Evolutionary conservation across 2,888 invertebrate genomes (phyloP), one percentile per base, ranked within the genome.

Genomic region (Sinelater perroti): DNA sequence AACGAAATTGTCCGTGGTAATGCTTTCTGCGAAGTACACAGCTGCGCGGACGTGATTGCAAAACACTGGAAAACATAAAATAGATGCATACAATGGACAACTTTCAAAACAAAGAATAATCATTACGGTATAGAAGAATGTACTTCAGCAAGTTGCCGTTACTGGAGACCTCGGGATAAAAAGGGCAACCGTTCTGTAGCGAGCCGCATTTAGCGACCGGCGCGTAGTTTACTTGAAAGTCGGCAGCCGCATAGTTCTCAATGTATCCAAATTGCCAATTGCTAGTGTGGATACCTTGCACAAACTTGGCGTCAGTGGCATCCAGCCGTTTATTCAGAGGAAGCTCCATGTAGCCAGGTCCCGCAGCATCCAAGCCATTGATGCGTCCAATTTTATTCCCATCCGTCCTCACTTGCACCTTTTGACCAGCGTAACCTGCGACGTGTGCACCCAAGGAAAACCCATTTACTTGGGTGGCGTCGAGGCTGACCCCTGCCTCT

Each of bases 391-490:
- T 24, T 35, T 56, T 56, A n/a, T 8, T 0, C 0, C 31, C 40
- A 2, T n/a, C 11, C 1, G 42, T 33, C 28, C 6, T 11, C 11
- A 0, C 10, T 18, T 24, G 26, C 10, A 47, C 10, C 3, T 17
- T 2, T 44, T 50, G 49, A 3, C 56, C 56, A 8, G 44, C 35
- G 28, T 14, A 24, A 10, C 56, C 56, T 6, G 42, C 33, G 1
- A 56, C 13, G 2, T 56, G 56, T 10, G 40, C 56, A 7, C 56
- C 56, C 11, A 49, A 17, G 6, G 56, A 56, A 20, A 49, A 49
- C 20, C 56, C 56, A 14, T 33, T 44, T 2, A 56, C 28, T 21
- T 40, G 20, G 2, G 20, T 13, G 10, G 3, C 16, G 3, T 24
- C 11, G 13, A 46, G 5, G 21, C 7, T 7, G 2, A 28, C n/a